These are phyloP conservation scores for Tridacna crocea DNA, from an alignment of 2,888 invertebrate genomes.

Conservation along the genomic window DNA sequence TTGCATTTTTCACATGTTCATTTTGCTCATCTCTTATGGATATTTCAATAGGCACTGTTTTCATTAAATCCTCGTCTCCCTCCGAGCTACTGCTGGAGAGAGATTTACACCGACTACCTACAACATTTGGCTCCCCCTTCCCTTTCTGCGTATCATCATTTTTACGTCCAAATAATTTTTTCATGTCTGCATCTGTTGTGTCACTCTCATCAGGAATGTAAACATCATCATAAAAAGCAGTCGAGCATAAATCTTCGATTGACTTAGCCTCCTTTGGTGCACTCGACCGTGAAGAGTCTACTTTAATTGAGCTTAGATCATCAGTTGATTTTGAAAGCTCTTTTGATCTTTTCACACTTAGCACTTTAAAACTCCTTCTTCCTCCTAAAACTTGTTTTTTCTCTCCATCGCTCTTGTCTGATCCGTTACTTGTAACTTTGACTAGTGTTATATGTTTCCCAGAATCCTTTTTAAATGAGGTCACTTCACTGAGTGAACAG, in stretches of 20 bases:
- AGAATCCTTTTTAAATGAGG: conserved; percentile 9
- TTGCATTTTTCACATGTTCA: background rate
- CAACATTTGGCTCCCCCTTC: background rate
- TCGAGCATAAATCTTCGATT: conserved; percentile 26
- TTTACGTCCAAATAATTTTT: conserved; percentile 32
- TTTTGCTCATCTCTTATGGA: background rate
- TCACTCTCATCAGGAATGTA: conserved; percentile 22
- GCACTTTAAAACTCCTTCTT: conserved; percentile 25
- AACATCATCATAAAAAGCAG: conserved; percentile 20
- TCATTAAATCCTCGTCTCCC: conserved; percentile 24
- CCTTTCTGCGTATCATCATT: background rate
- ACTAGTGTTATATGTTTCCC: conserved; percentile 45
- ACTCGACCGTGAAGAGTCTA: background rate
- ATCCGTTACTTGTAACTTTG: conserved; percentile 34
- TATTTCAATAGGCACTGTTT: conserved; percentile 28
- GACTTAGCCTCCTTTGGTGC: conserved; percentile 21
- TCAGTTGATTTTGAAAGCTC: conserved; percentile 49
- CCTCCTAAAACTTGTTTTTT: background rate
- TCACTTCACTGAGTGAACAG: conserved; percentile 38
- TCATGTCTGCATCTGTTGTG: conserved; percentile 39
- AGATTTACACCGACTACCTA: conserved; percentile 33
- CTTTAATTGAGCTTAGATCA: conserved; percentile 17
- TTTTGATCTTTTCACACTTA: conserved; percentile 33
- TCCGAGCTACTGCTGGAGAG: conserved; percentile 48
- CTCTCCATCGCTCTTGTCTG: conserved; percentile 7